phyloP scores from a whole-genome alignment of 2,888 invertebrate species.

The Parascotia fuliginaria region DNA sequence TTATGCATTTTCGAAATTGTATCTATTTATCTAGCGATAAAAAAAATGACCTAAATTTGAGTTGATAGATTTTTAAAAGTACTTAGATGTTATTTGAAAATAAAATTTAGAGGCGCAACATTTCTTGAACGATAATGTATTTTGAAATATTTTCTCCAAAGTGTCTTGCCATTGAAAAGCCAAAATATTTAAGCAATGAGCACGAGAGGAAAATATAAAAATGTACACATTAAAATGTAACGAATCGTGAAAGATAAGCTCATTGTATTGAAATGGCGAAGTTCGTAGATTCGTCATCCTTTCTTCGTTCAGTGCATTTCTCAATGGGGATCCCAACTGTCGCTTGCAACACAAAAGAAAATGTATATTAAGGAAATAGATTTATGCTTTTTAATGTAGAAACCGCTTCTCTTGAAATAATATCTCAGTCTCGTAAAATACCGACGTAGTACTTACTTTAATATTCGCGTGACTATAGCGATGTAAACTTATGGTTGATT shows the following conservation, averaged over 20 bases:
- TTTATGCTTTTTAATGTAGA: conserved; percentile 17
- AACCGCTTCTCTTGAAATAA: conserved; percentile 3
- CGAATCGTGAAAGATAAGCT: conserved; percentile 61
- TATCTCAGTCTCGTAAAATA: neutral
- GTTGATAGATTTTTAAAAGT: no score
- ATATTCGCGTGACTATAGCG: no score
- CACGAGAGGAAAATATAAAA: conserved; percentile 13
- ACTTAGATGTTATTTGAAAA: neutral
- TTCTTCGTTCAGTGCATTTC: conserved; percentile 36
- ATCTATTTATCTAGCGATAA: no score
- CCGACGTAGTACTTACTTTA: no score
- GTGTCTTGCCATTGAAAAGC: conserved; percentile 10
- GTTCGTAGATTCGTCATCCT: conserved; percentile 46
- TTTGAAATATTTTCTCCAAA: conserved; percentile 3
- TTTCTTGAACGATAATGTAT: neutral
- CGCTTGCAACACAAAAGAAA: conserved; percentile 29
- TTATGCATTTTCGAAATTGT: no score
- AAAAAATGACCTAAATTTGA: no score
- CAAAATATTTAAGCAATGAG: conserved; percentile 28
- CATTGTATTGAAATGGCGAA: conserved; percentile 36
- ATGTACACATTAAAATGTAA: conserved; percentile 52
- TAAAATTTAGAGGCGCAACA: neutral
- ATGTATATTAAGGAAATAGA: conserved; percentile 24
- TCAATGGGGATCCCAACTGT: conserved; percentile 24
- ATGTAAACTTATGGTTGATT: no score